phyloP scores from a whole-genome alignment of 2,797 vertebrate species.

The Sardinella longiceps region DNA sequence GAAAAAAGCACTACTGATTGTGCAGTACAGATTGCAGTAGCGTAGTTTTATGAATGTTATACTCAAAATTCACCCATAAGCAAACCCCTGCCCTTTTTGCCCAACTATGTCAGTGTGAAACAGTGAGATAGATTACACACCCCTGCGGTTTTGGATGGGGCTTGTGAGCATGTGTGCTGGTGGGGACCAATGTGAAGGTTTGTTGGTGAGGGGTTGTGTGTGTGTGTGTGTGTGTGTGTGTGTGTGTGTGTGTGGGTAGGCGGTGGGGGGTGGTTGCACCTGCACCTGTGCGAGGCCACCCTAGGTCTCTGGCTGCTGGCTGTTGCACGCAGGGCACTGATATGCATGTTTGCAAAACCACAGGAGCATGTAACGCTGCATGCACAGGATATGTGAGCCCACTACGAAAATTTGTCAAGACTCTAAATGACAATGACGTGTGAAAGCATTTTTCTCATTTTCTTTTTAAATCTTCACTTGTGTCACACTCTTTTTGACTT shows the following conservation, averaged over 20 bases:
- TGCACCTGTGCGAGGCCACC: constrained; percentile 59
- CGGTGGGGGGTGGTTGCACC: constrained; percentile 60
- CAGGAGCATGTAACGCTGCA: constrained; percentile 51
- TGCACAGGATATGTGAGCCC: constrained; percentile 47
- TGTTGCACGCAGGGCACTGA: constrained; percentile 49
- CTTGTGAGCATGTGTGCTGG: constrained; percentile 52
- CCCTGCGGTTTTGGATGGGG: not conserved
- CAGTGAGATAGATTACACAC: not conserved
- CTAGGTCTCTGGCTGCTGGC: constrained; percentile 26
- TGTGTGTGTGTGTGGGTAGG: constrained; percentile 54
- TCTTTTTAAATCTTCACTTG: not conserved
- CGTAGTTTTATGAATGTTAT: not conserved
- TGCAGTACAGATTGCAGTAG: not conserved
- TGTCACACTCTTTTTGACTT: not conserved
- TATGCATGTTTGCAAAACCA: constrained; percentile 55
- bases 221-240: constrained; percentile 51
- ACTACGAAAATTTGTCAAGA: constrained; percentile 31
- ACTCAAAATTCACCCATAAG: not conserved
- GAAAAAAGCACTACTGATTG: not conserved
- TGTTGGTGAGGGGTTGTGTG: no score
- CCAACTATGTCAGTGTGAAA: not conserved
- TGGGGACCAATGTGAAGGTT: constrained; percentile 25
- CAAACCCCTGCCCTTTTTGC: not conserved
- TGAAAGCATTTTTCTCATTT: not conserved
- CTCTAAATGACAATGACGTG: constrained; percentile 23